A percentile compares a stretch with the other conserved stretches of the same genome.
phyloP scores from a whole-genome alignment of 2,797 vertebrate species.

The Spondyliosoma cantharus region DNA sequence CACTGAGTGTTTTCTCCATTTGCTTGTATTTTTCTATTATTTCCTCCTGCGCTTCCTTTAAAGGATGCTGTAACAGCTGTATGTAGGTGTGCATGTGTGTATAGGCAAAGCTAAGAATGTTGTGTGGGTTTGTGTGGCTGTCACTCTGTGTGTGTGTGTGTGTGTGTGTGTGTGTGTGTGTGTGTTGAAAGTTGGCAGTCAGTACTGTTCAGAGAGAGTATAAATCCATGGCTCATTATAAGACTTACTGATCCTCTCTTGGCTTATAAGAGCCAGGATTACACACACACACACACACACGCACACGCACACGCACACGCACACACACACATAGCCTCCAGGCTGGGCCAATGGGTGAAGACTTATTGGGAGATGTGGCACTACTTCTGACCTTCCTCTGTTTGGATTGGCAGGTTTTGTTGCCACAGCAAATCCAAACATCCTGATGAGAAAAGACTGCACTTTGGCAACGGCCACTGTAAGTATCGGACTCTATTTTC shows the following conservation, averaged over 20 bases:
- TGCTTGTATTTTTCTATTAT: background rate
- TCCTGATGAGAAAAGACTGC: conserved; percentile 94
- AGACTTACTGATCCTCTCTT: conserved; percentile 79
- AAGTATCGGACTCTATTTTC: conserved; percentile 81
- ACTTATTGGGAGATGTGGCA: conserved; percentile 68
- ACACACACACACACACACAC: conserved; percentile 43
- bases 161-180: conserved; percentile 29
- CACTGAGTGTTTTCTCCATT: background rate
- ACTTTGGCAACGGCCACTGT: conserved; percentile 98
- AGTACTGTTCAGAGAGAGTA: conserved; percentile 66
- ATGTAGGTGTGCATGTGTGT: conserved; percentile 6
- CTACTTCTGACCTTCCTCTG: conserved; percentile 73
- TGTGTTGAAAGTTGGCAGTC: conserved; percentile 73
- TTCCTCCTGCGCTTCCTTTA: conserved; percentile 18
- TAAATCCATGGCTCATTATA: conserved; percentile 81
- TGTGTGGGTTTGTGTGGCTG: conserved; percentile 10
- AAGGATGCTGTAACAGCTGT: conserved; percentile 6
- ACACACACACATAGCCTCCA: conserved; percentile 36
- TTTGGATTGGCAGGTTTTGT: conserved; percentile 91
- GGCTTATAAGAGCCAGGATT: conserved; percentile 77
- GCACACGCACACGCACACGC: conserved; percentile 14
- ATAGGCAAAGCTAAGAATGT: background rate
- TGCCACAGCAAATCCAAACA: conserved; percentile 96
- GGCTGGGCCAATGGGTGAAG: conserved; percentile 59
- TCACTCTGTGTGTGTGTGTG: conserved; percentile 8